phyloP scores from a whole-genome alignment of 2,113 vertebrate genomes.

The Sinosuthora webbiana region DNA sequence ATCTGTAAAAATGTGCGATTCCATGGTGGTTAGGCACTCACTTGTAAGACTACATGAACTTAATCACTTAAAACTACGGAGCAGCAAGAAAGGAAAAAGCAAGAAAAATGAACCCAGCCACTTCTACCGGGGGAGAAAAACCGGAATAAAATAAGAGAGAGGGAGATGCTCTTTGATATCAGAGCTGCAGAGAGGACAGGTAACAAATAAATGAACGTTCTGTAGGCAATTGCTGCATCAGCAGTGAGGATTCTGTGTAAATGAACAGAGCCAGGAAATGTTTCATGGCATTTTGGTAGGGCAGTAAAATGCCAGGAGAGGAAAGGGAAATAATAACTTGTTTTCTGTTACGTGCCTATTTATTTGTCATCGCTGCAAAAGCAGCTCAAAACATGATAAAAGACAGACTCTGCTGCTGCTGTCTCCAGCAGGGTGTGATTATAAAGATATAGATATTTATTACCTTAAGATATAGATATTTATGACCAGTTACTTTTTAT shows the following conservation, averaged over 20 bases:
- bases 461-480: background rate
- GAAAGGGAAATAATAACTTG: background rate
- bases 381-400: background rate
- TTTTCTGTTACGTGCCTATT: background rate
- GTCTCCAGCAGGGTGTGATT: background rate
- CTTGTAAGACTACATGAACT: background rate
- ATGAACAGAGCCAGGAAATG: background rate
- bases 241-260: background rate
- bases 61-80: conserved; percentile 1
- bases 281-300: background rate
- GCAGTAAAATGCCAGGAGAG: background rate
- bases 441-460: background rate
- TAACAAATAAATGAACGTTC: background rate
- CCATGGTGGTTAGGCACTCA: background rate
- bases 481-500: background rate
- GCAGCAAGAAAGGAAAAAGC: background rate
- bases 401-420: background rate
- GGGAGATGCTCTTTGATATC: background rate
- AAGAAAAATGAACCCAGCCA: background rate
- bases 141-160: accelerated
- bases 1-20: conserved; percentile 11
- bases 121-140: background rate
- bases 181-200: background rate
- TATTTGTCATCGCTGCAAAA: background rate
- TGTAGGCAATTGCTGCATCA: background rate